Evolutionary conservation across 2,113 vertebrate genomes (phyloP).

Genomic region (Balaenoptera acutorostrata): DNA sequence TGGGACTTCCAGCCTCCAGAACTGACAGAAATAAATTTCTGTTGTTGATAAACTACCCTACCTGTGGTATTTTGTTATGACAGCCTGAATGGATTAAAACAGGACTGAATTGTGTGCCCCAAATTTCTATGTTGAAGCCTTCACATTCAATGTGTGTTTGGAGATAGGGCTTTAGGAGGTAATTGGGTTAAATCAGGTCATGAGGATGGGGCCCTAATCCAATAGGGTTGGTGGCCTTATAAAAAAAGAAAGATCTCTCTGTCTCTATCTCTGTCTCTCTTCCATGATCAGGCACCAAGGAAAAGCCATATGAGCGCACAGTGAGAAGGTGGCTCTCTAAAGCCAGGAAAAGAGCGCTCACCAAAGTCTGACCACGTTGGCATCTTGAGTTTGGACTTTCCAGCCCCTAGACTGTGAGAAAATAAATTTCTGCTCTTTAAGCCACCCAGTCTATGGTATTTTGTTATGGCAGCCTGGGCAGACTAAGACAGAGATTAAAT

Average conservation of each 20-base stretch:
- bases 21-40: background rate
- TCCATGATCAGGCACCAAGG: background rate
- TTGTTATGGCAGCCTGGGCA: background rate
- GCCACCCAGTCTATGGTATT: background rate
- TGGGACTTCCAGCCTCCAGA: background rate
- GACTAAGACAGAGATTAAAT: no score
- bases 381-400: background rate
- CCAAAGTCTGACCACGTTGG: no score
- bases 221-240: background rate
- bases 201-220: background rate
- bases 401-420: background rate
- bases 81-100: no score
- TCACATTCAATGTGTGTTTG: background rate
- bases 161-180: background rate
- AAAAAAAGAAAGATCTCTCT: background rate
- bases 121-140: background rate
- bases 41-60: background rate
- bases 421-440: background rate
- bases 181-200: background rate
- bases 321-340: background rate
- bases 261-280: no score
- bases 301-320: background rate
- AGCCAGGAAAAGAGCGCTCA: background rate
- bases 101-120: background rate
- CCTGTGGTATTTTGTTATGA: background rate